Base-by-base conservation (phyloP, 1,140 invertebrate species). In the Pinna nobilis region DNA sequence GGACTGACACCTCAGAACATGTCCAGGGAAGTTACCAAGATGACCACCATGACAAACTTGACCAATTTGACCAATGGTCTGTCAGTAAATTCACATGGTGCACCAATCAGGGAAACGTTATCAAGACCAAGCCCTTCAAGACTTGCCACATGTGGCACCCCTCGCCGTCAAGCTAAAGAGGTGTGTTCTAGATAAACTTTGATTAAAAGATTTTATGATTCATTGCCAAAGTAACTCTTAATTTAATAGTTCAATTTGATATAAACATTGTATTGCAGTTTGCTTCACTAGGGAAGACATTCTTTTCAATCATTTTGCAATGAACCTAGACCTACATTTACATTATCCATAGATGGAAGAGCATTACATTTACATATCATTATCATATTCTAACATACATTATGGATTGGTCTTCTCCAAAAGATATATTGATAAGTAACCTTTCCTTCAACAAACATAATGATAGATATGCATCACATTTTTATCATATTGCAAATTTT, bases 291-390 rank as follows among this genome's bases (percentile, higher is more conserved):
- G 49, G 55, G 49, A 57, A 44, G 30, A 70, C 86, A 87, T 51
- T 87, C 84, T 70, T 83, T 78, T 77, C 55, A 70, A 84, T 41
- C 83, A 86, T 61, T 80, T 78, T 9, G 85, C 80, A 15, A 81
- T 76, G 73, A 86, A 81, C 80, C 86, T 23, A 57, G 81, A 39
- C 51, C 85, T 41, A 86, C 85, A 61, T 84, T 86, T n/a, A 9
- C 9, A 44, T 44, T 44, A 11, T 44, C 39, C 39, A 44, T 44
- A 44, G 9, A 44, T 44, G 39, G 39, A 11, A 44, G 39, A 9
- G n/a, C 39, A 44, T 11, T 44, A n/a, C n/a, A n/a, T n/a, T n/a
- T n/a, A n/a, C n/a, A n/a, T n/a, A n/a, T n/a, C n/a, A n/a, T n/a
- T 44, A 44, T n/a, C 39, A 44, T 44, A 11, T 11, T 44, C 9